phyloP scores from a whole-genome alignment of 2,888 invertebrate species.

The Caenorhabditis panamensis region DNA sequence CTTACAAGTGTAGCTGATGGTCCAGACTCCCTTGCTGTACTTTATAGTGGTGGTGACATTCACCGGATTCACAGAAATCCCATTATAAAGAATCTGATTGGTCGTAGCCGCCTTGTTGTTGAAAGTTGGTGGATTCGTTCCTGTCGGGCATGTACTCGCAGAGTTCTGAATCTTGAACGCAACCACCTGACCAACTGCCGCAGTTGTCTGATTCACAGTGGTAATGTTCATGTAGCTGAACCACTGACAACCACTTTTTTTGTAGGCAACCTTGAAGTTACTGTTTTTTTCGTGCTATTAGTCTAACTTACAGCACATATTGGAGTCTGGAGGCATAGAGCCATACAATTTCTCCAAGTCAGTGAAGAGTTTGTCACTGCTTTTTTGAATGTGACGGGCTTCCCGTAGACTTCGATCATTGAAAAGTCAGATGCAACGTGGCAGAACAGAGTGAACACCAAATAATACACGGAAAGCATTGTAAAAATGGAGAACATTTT shows the following conservation, averaged over 20 bases:
- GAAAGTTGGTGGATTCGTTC: conserved; percentile 22
- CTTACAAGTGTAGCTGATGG: not conserved
- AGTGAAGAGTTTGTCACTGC: not conserved
- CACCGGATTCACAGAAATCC: not conserved
- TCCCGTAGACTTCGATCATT: conserved; percentile 33
- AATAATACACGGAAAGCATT: no score
- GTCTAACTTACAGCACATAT: conserved; percentile 13
- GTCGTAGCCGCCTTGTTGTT: not conserved
- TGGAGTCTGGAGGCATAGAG: conserved; percentile 2
- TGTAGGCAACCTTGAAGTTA: not conserved
- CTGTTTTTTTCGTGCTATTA: not conserved
- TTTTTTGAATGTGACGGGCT: not conserved
- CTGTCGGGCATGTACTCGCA: conserved; percentile 1
- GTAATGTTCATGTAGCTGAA: conserved; percentile 6
- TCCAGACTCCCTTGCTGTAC: conserved; percentile 4
- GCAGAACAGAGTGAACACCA: no score
- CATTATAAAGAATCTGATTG: not conserved
- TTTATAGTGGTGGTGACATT: conserved; percentile 4
- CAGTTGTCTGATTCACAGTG: conserved; percentile 9
- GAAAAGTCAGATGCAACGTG: no score
- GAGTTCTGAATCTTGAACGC: conserved; percentile 14
- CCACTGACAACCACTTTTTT: conserved; percentile 14
- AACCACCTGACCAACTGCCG: not conserved
- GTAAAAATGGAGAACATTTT: no score
- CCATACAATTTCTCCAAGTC: conserved; percentile 8